phyloP scores from a whole-genome alignment of 2,113 vertebrate genomes.

The Jacana jacana region DNA sequence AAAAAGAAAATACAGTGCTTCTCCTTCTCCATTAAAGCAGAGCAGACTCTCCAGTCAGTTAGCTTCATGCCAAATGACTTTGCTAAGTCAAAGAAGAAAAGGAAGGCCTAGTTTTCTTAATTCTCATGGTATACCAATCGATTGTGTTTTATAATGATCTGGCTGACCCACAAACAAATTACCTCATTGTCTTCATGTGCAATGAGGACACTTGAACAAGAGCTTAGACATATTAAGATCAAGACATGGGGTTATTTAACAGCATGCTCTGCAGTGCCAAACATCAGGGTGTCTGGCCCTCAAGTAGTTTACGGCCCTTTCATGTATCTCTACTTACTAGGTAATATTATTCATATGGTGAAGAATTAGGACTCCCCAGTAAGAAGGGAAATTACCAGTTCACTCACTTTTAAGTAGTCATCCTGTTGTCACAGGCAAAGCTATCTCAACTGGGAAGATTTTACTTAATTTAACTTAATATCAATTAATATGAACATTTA shows the following conservation, averaged over 20 bases:
- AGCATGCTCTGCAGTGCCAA: neutral
- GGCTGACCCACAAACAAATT: neutral
- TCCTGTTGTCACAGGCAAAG: neutral
- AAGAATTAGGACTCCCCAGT: neutral
- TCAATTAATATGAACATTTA: neutral
- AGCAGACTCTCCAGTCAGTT: neutral
- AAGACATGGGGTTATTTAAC: neutral
- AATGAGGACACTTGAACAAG: neutral
- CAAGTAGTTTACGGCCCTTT: neutral
- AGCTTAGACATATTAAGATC: neutral
- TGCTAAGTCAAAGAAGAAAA: neutral
- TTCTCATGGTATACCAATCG: rapidly evolving
- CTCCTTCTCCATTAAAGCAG: neutral
- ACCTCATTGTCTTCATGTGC: neutral
- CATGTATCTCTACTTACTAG: neutral
- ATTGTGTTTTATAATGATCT: neutral
- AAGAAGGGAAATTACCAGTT: neutral
- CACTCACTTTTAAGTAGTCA: neutral
- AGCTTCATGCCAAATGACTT: neutral
- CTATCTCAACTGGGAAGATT: rapidly evolving
- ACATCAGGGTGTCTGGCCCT: neutral
- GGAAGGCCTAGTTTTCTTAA: neutral
- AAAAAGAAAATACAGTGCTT: neutral
- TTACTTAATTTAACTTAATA: neutral
- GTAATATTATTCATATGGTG: neutral